phyloP scores from a whole-genome alignment of 2,888 invertebrate genomes.

The Podotricha telesiphe region DNA sequence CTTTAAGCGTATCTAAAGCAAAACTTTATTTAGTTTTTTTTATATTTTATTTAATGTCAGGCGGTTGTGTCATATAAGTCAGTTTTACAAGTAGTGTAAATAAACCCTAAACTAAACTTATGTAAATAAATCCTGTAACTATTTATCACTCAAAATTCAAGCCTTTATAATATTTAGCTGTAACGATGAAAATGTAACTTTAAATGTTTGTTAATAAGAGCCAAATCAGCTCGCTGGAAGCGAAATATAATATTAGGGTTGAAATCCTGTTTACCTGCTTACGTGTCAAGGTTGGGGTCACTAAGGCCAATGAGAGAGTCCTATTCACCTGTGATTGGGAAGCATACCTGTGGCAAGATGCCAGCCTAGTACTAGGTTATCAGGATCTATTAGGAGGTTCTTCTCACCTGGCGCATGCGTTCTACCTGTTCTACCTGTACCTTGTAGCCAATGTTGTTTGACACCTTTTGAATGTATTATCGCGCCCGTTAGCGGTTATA shows the following conservation, averaged over 20 bases:
- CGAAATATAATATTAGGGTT: constrained; percentile 16
- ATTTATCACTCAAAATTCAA: background rate
- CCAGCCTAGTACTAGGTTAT: constrained; percentile 79
- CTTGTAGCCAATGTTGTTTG: constrained; percentile 55
- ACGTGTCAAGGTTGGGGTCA: constrained; percentile 61
- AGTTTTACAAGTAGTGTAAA: background rate
- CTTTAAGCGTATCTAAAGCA: background rate
- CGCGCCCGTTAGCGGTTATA: constrained; percentile 41
- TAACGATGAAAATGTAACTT: constrained; percentile 11
- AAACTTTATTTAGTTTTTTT: background rate
- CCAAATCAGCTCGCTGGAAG: constrained; percentile 3
- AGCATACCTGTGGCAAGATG: constrained; percentile 83
- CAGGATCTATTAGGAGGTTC: constrained; percentile 60
- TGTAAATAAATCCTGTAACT: background rate
- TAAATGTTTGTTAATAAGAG: constrained; percentile 9
- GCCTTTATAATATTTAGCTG: background rate
- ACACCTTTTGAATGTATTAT: constrained; percentile 49
- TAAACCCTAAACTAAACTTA: too few species aligned
- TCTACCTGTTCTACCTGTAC: constrained; percentile 70
- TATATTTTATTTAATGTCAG: background rate
- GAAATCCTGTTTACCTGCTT: constrained; percentile 41
- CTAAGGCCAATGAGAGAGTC: constrained; percentile 59
- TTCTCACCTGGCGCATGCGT: constrained; percentile 79
- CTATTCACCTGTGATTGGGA: constrained; percentile 68
- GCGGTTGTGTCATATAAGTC: background rate